Conservation (phyloP, 2,797 vertebrate genomes). For the Choloepus didactylus region DNA sequence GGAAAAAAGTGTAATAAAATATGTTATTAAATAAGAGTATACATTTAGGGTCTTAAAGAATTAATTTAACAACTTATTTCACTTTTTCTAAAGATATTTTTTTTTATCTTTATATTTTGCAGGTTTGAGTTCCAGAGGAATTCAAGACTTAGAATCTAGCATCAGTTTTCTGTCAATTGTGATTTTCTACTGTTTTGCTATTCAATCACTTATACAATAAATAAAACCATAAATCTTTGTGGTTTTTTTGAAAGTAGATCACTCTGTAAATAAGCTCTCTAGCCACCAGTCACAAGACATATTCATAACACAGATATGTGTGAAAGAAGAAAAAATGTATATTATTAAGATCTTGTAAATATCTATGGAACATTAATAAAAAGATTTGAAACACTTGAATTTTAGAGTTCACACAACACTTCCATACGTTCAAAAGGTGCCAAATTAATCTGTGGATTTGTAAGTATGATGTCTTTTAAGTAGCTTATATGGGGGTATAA, state of each 20-base stretch:
- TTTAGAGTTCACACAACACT: slow-evolving; percentile 52
- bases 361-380: slow-evolving; percentile 77
- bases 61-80: background rate
- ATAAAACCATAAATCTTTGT: slow-evolving; percentile 15
- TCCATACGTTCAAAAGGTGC: slow-evolving; percentile 39
- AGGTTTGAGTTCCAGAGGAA: slow-evolving; percentile 87
- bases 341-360: slow-evolving; percentile 79
- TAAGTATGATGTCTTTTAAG: background rate
- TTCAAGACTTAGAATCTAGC: slow-evolving; percentile 30
- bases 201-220: slow-evolving; percentile 49
- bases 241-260: slow-evolving; percentile 74
- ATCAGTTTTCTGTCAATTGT: slow-evolving; percentile 34
- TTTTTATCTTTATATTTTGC: slow-evolving; percentile 61
- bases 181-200: slow-evolving; percentile 72
- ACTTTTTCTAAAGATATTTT: background rate
- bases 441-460: slow-evolving; percentile 34
- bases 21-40: background rate
- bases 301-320: slow-evolving; percentile 67
- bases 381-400: slow-evolving; percentile 75
- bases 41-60: background rate
- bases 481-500: slow-evolving; percentile 26
- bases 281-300: slow-evolving; percentile 22
- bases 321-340: slow-evolving; percentile 62
- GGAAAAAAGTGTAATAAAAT: background rate
- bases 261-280: slow-evolving; percentile 61